A percentile compares a stretch with the other conserved stretches of the same genome.
These are phyloP conservation scores for Synergus itoensis DNA, from an alignment of 2,888 invertebrate species.

Conservation along the genomic window DNA sequence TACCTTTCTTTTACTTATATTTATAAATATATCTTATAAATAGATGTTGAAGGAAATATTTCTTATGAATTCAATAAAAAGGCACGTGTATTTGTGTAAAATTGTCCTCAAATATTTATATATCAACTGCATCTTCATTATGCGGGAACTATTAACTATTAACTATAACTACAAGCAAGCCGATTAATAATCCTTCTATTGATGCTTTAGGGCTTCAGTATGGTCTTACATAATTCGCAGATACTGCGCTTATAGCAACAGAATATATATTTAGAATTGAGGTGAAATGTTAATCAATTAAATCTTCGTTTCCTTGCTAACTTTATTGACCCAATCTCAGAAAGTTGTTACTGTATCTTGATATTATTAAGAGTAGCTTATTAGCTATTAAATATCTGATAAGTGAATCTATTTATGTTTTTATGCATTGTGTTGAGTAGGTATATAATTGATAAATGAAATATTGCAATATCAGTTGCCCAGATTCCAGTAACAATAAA, in stretches of 20 bases:
- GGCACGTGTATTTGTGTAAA: not conserved
- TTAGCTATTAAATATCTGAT: not conserved
- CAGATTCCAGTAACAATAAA: not conserved
- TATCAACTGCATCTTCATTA: not conserved
- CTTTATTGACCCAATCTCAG: not conserved
- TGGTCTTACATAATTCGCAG: not conserved
- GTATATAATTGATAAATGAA: not conserved
- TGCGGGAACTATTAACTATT: not conserved
- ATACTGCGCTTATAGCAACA: not conserved
- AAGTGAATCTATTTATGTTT: not conserved
- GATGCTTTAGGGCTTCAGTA: not conserved
- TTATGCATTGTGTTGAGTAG: not conserved
- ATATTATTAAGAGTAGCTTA: not conserved
- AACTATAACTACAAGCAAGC: no score
- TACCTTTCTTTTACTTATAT: not conserved
- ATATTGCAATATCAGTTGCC: slow-evolving; percentile 8
- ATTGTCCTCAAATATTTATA: not conserved
- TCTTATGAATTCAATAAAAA: no score
- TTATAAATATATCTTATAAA: no score
- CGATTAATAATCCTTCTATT: not conserved
- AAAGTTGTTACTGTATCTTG: not conserved
- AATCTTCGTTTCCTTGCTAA: not conserved
- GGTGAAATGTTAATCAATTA: not conserved
- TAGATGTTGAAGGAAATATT: no score
- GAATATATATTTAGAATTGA: not conserved